A percentile compares a stretch with the other conserved stretches of the same genome.
phyloP scores from a whole-genome alignment of 2,888 invertebrate genomes.

The Bedellia somnulentella region DNA sequence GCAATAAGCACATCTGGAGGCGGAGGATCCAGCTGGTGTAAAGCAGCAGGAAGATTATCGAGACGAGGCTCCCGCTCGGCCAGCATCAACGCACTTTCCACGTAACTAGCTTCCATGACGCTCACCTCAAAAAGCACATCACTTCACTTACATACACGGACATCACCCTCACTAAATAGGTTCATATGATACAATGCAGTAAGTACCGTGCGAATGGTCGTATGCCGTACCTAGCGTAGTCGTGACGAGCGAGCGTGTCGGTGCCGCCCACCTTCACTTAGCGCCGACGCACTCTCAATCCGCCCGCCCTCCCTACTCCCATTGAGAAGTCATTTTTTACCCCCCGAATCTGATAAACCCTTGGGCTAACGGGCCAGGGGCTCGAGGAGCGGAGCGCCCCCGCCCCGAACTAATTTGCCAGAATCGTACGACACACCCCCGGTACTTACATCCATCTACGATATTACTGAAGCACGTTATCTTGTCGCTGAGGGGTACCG shows the following conservation, averaged over 20 bases:
- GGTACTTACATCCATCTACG: slow-evolving; percentile 60
- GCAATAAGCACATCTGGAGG: slow-evolving; percentile 85
- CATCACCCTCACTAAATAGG: slow-evolving; percentile 1
- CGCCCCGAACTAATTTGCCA: slow-evolving; percentile 60
- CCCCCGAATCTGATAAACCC: slow-evolving; percentile 59
- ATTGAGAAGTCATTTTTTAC: slow-evolving; percentile 59
- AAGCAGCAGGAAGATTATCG: slow-evolving; percentile 31
- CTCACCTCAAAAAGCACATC: slow-evolving; percentile 10
- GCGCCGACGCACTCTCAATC: slow-evolving; percentile 19
- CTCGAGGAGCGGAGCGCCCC: slow-evolving; percentile 38
- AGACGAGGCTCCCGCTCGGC: slow-evolving; percentile 21
- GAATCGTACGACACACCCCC: slow-evolving; percentile 58
- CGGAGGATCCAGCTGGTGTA: slow-evolving; percentile 58
- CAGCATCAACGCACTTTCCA: slow-evolving; percentile 12
- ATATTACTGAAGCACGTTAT: slow-evolving; percentile 59
- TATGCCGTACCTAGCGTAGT: slow-evolving; percentile 12
- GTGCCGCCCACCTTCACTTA: slow-evolving; percentile 49
- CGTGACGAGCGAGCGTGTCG: no score
- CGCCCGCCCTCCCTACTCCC: slow-evolving; percentile 30
- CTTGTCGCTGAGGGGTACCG: slow-evolving; percentile 50
- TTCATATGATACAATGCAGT: slow-evolving; percentile 1
- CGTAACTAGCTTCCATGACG: slow-evolving; percentile 28
- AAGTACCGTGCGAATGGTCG: not conserved
- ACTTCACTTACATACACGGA: not conserved
- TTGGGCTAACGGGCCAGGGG: slow-evolving; percentile 21